These are phyloP conservation scores for Bembecia ichneumoniformis DNA, from an alignment of 2,888 invertebrate genomes.

Conservation along the genomic window DNA sequence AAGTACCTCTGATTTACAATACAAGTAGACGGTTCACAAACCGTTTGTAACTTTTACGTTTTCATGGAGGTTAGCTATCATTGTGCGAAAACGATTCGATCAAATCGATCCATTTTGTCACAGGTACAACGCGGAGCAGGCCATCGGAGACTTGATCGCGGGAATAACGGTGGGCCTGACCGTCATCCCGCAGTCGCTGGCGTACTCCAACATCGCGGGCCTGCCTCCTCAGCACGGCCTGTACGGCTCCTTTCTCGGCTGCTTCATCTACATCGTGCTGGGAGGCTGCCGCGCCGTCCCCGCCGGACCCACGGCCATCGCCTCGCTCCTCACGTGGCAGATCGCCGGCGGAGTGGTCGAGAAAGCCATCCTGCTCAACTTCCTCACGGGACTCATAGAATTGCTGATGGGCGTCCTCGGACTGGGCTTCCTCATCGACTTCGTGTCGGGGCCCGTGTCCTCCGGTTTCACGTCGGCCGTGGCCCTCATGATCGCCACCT, in stretches of 20 bases:
- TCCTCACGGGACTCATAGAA: constrained; percentile 81
- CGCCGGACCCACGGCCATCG: constrained; percentile 93
- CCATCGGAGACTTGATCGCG: constrained; percentile 90
- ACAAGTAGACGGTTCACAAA: too few relatives aligned
- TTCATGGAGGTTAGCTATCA: too few relatives aligned
- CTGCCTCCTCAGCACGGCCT: constrained; percentile 89
- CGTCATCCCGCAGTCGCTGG: constrained; percentile 91
- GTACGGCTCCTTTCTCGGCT: constrained; percentile 94
- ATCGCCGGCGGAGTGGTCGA: constrained; percentile 77
- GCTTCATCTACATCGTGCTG: constrained; percentile 90
- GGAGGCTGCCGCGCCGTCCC: constrained; percentile 95
- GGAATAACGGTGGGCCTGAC: constrained; percentile 94
- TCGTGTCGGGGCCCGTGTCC: constrained; percentile 91
- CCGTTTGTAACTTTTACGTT: too few relatives aligned
- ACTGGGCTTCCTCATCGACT: constrained; percentile 89
- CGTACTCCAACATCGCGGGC: constrained; percentile 85
- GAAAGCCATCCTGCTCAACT: constrained; percentile 83
- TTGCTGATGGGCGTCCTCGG: constrained; percentile 87
- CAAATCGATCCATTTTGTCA: too few relatives aligned
- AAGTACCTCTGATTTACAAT: too few relatives aligned
- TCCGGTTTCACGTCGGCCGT: constrained; percentile 93
- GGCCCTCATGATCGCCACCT: constrained; percentile 88
- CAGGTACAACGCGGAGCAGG: constrained; percentile 78
- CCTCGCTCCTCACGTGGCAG: constrained; percentile 88
- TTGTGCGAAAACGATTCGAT: too few relatives aligned